phyloP scores from a whole-genome alignment of 2,888 invertebrate genomes.

The Neocrepidodera transversa region DNA sequence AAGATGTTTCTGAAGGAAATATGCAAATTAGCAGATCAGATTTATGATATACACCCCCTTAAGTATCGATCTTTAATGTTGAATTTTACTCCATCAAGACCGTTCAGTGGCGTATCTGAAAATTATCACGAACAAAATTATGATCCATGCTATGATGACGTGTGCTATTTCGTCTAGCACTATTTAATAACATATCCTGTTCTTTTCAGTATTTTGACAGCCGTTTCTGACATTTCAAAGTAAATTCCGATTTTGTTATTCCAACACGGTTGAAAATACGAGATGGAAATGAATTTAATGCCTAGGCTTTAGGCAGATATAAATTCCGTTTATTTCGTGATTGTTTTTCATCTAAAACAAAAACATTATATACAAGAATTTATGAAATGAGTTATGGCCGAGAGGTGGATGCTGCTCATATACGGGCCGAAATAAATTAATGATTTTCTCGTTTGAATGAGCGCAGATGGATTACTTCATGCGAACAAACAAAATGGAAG shows the following conservation, averaged over 20 bases:
- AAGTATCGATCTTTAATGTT: constrained; percentile 18
- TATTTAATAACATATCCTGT: no score
- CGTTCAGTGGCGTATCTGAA: background rate
- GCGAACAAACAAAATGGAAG: constrained; percentile 2
- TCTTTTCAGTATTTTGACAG: no score
- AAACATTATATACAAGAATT: constrained; percentile 4
- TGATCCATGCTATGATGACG: no score
- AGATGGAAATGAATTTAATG: background rate
- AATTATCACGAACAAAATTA: no score
- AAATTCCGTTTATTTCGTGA: constrained; percentile 3
- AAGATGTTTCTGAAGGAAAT: constrained; percentile 12
- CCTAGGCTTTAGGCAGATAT: background rate
- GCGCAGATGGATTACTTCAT: constrained; percentile 8
- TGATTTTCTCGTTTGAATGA: constrained; percentile 11
- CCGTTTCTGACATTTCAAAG: no score
- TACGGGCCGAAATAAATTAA: constrained; percentile 6
- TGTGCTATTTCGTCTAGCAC: no score
- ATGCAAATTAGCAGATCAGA: constrained; percentile 17
- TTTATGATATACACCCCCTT: constrained; percentile 17
- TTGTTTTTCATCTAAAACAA: constrained; percentile 6
- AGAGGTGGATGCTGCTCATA: constrained; percentile 7
- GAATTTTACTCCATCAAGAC: background rate
- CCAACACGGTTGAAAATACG: constrained; percentile 1
- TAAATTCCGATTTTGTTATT: background rate
- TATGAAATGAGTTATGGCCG: constrained; percentile 1